Conservation (phyloP, 2,797 vertebrate species). For the Coregonus ussuriensis region DNA sequence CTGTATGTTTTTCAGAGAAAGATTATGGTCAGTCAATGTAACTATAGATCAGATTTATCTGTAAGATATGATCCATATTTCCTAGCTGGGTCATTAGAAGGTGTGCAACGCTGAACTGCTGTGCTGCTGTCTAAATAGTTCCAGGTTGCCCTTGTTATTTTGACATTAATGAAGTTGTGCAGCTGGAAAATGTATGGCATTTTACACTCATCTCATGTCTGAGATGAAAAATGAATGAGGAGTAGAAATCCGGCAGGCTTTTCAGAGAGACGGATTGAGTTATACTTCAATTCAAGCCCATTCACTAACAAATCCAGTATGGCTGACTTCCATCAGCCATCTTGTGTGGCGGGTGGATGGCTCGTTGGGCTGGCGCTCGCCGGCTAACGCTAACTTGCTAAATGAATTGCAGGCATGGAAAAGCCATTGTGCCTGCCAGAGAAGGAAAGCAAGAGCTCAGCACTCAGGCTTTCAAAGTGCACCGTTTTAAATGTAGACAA, state of each 20-base stretch:
- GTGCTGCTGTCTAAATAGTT: constrained; percentile 1
- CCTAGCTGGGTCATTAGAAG: not conserved
- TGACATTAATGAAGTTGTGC: not conserved
- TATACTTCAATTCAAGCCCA: not conserved
- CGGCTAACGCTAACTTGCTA: not conserved
- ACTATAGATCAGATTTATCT: not conserved
- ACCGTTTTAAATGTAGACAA: constrained; percentile 38
- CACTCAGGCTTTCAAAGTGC: constrained; percentile 4
- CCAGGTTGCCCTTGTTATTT: not conserved
- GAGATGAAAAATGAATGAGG: not conserved
- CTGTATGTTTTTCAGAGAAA: not conserved
- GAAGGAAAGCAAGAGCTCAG: not conserved
- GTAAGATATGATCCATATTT: not conserved
- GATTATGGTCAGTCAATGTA: not conserved
- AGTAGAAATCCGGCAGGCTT: not conserved
- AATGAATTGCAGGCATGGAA: constrained; percentile 26
- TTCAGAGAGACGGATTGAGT: not conserved
- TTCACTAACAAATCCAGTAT: not conserved
- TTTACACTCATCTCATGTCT: not conserved
- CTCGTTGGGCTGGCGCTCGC: not conserved
- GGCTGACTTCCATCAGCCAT: not conserved
- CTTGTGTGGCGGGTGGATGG: not conserved
- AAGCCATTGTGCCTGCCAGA: constrained; percentile 18
- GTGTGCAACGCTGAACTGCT: not conserved
- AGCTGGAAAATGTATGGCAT: not conserved